These are phyloP conservation scores for Resseliella maxima DNA, from an alignment of 2,888 invertebrate species.

Conservation along the genomic window DNA sequence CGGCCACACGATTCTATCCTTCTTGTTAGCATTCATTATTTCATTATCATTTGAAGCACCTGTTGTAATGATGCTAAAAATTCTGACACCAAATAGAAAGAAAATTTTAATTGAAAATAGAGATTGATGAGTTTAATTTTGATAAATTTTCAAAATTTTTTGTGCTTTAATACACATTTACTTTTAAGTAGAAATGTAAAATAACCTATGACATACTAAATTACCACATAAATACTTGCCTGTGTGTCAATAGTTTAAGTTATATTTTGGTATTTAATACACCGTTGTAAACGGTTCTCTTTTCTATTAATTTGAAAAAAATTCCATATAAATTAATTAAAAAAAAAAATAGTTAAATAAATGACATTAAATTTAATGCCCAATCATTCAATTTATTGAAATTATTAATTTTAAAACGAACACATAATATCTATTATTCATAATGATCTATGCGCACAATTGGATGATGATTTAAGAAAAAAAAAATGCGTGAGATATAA, in stretches of 20 bases:
- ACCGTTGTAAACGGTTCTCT: constrained; percentile 1
- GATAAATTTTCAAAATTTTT: background rate
- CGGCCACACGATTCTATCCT: constrained; percentile 84
- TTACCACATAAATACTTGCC: constrained; percentile 4
- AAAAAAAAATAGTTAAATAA: too few relatives aligned
- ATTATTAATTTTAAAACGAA: too few relatives aligned
- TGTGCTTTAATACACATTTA: too few relatives aligned
- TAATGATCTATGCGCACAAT: too few relatives aligned
- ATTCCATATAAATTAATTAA: constrained; percentile 26
- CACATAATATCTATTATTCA: too few relatives aligned
- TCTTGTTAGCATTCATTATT: constrained; percentile 79
- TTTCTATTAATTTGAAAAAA: background rate
- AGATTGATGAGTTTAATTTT: background rate
- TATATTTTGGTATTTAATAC: background rate
- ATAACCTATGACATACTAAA: background rate
- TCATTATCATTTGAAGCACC: constrained; percentile 88
- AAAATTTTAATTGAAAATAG: constrained; percentile 62
- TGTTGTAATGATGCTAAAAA: constrained; percentile 84
- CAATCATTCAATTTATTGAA: too few relatives aligned
- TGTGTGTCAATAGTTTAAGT: background rate
- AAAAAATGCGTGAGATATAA: too few relatives aligned
- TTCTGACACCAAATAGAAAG: constrained; percentile 71
- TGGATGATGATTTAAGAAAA: background rate
- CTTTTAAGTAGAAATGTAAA: too few relatives aligned
- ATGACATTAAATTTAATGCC: too few relatives aligned